phyloP scores from a whole-genome alignment of 2,888 invertebrate species.

The Orthosia cruda region DNA sequence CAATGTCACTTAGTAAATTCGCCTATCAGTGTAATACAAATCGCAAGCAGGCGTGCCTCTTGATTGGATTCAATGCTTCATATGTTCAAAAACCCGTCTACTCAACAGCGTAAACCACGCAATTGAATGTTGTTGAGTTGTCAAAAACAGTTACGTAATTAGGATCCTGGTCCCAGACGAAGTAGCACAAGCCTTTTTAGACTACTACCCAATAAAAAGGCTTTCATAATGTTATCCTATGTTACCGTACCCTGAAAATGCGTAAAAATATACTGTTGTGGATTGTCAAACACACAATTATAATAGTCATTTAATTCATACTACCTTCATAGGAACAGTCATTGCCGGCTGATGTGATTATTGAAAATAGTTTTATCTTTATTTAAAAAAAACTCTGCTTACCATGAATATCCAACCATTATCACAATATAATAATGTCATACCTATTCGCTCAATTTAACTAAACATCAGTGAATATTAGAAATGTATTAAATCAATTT shows the following conservation, averaged over 20 bases:
- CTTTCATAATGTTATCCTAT: not conserved
- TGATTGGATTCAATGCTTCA: too few species aligned
- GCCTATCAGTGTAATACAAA: too few species aligned
- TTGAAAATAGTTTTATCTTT: not conserved
- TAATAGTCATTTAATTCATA: not conserved
- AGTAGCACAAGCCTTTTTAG: too few species aligned
- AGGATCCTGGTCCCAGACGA: not conserved
- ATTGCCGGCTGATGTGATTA: too few species aligned
- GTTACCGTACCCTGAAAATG: too few species aligned
- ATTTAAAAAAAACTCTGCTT: not conserved
- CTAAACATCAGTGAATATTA: conserved; percentile 13
- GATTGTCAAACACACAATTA: not conserved
- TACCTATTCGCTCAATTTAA: conserved; percentile 19
- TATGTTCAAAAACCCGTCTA: too few species aligned
- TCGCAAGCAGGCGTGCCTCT: too few species aligned
- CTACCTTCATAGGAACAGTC: not conserved
- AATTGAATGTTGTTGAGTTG: too few species aligned
- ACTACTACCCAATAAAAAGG: not conserved
- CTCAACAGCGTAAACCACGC: too few species aligned
- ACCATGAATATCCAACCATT: not conserved
- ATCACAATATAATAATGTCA: not conserved
- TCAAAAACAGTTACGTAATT: too few species aligned
- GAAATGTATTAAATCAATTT: conserved; percentile 31
- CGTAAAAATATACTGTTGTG: too few species aligned
- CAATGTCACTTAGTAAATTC: too few species aligned